These are phyloP conservation scores for Sebastolobus alascanus DNA, from an alignment of 2,797 vertebrate genomes.

Conservation along the genomic window DNA sequence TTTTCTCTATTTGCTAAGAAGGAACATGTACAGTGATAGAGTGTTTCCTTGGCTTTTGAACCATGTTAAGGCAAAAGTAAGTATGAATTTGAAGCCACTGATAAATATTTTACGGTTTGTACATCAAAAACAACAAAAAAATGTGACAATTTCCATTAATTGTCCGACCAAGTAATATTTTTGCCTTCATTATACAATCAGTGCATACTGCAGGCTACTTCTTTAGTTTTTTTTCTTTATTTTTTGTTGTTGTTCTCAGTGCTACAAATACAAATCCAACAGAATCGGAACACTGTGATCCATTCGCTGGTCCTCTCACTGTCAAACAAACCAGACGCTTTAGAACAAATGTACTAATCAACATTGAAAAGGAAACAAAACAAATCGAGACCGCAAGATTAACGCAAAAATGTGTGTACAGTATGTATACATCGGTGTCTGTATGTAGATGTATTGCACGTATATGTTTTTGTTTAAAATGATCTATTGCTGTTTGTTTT, in stretches of 20 bases:
- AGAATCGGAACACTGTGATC: constrained; percentile 33
- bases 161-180: constrained; percentile 37
- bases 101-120: constrained; percentile 53
- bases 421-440: constrained; percentile 19
- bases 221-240: constrained; percentile 10
- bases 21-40: constrained; percentile 57
- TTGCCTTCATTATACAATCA: constrained; percentile 60
- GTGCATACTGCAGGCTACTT: constrained; percentile 69
- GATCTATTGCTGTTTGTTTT: constrained; percentile 77
- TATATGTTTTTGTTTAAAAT: constrained; percentile 39
- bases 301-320: constrained; percentile 18
- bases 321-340: constrained; percentile 31
- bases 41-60: constrained; percentile 79
- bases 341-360: constrained; percentile 26
- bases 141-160: constrained; percentile 19
- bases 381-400: constrained; percentile 16
- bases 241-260: constrained; percentile 50
- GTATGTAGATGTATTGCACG: constrained; percentile 58
- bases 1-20: constrained; percentile 50
- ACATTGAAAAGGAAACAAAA: constrained; percentile 42
- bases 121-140: constrained; percentile 40
- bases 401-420: constrained; percentile 30
- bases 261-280: constrained; percentile 69
- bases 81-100: constrained; percentile 66
- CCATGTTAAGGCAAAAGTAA: constrained; percentile 80